A percentile compares a stretch with the other conserved stretches of the same genome.
phyloP scores from a whole-genome alignment of 2,113 vertebrate genomes.

The Gallinago jamesoni region DNA sequence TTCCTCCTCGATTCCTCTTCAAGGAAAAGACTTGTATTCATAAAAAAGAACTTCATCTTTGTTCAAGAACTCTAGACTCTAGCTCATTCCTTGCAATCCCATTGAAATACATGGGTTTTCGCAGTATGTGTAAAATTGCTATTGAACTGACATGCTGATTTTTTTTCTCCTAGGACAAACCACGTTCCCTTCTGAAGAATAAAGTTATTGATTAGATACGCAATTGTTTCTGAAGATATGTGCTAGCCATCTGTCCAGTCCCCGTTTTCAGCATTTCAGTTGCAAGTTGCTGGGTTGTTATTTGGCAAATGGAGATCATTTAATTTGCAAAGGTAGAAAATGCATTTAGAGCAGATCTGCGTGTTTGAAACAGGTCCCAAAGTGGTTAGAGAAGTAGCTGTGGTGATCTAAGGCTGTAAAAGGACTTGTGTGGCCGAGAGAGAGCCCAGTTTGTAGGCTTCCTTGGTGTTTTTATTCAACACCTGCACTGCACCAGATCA shows the following conservation, averaged over 20 bases:
- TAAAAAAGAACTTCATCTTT: background rate
- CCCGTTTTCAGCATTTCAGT: background rate
- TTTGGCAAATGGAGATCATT: background rate
- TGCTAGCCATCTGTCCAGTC: background rate
- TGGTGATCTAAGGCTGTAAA: background rate
- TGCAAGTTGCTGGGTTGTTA: background rate
- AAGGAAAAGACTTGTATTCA: background rate
- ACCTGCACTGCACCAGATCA: background rate
- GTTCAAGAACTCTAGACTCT: background rate
- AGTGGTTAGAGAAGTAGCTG: background rate
- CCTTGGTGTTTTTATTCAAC: background rate
- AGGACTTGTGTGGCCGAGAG: background rate
- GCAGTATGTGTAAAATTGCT: background rate
- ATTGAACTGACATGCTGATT: background rate
- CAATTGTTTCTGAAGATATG: background rate
- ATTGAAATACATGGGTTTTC: background rate
- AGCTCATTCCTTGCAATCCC: background rate
- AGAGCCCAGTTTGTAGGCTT: background rate
- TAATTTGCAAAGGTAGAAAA: background rate
- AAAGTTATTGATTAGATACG: background rate
- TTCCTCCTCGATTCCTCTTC: background rate
- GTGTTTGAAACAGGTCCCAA: background rate
- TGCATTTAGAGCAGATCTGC: background rate
- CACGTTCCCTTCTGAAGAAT: background rate
- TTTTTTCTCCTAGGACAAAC: background rate